Evolutionary conservation across 2,113 vertebrate genomes (phyloP).

Genomic region (Pluvianellus socialis): DNA sequence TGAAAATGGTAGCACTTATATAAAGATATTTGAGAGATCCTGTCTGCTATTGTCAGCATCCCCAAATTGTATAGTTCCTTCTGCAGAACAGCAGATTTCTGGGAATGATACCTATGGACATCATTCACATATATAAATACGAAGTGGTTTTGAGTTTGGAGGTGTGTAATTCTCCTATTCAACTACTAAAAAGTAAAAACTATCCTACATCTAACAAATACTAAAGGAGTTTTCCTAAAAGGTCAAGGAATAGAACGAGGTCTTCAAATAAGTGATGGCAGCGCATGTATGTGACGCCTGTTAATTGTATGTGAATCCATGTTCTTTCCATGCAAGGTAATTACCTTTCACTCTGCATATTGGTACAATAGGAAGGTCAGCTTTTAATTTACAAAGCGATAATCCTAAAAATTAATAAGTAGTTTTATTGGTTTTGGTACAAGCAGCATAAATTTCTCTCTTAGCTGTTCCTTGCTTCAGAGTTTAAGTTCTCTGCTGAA

Average conservation of each 20-base stretch:
- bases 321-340: neutral
- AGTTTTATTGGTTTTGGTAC: neutral
- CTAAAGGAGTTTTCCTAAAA: neutral
- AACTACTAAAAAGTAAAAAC: neutral
- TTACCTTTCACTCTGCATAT: neutral
- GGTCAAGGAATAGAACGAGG: neutral
- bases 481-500: neutral
- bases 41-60: neutral
- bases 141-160: neutral
- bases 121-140: neutral
- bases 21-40: neutral
- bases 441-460: neutral
- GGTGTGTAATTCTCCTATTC: neutral
- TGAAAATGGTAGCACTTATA: neutral
- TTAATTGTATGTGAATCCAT: neutral
- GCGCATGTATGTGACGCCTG: neutral
- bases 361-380: neutral
- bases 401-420: neutral
- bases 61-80: neutral
- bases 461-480: neutral
- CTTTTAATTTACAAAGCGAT: neutral
- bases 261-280: neutral
- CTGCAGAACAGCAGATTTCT: neutral
- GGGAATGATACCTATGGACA: neutral
- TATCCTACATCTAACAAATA: neutral